Evolutionary conservation across 2,888 invertebrate genomes (phyloP), one percentile per base, ranked within the genome.

Genomic region (Xanthorhoe designata): DNA sequence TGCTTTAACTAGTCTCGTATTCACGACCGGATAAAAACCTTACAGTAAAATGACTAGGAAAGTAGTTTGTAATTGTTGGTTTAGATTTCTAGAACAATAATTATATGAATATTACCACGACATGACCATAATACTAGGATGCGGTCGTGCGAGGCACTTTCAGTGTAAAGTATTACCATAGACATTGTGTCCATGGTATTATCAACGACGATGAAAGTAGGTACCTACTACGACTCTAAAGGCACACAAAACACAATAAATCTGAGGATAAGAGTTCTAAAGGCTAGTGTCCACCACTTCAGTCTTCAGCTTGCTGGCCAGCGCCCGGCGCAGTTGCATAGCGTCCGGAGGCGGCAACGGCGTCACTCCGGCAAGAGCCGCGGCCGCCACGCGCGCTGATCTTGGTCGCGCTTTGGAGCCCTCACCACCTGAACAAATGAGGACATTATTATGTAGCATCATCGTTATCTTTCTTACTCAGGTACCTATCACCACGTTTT

Each of bases 221-320:
- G 24, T 24, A 24, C n/a, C n/a, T 24, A 24, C 32, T 32, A 42
- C 38, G 13, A 42, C 13, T 9, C 42, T 47, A 15, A 47, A 47
- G 15, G 15, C 10, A 42, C 38, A 42, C 10, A 42, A 38, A 2
- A 13, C 38, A 35, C 35, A 35, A 35, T 6, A 38, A 38, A 2
- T 15, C 15, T 10, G 45, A 15, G 4, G 1, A 17, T 24, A 24
- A 1, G 24, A 24, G 24, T 38, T 65, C 79, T 77, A 86, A 64
- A 83, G 79, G 61, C 80, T 79, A 18, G 80, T 85, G 71, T 96
- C 96, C 61, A 98, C 97, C 6, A 98, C 97, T 94, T 98, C 98
- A 55, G 96, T 94, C 86, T 97, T 97, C 58, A 98, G 94, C 77
- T 97, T 95, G 71, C 96, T 96, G 3, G 98, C 98, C 61, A 98